Evolutionary conservation across 2,797 vertebrate species (phyloP), one percentile per base, ranked within the genome.

Genomic region (Pterois miles): DNA sequence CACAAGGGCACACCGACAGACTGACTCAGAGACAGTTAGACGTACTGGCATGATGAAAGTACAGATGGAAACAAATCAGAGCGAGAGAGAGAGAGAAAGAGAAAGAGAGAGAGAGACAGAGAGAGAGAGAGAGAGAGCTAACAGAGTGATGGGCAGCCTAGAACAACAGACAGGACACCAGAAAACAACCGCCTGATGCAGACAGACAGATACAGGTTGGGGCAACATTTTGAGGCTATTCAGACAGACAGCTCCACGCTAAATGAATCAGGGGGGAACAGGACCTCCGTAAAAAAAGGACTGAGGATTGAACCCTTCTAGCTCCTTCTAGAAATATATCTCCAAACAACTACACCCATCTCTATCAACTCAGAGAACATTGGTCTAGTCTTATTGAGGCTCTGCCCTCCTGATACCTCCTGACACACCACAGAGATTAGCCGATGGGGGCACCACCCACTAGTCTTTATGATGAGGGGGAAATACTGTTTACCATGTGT

Each of bases 1-100:
- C 75, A 76, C 80, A 87, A 78, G 79, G 84, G 66, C 82, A 64
- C 68, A 54, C 25, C 4, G 16, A 57, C 66, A 76, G 85, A 58
- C 78, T 52, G 71, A 46, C 53, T 6, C 33, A 48, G 2, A 65
- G 18, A 34, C 16, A 40, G 46, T 53, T 13, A 80, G 82, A 83
- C 78, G 18, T 48, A 67, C 57, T 1, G 36, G 40, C 25, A 48
- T 22, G 20, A 38, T n/a, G 13, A 73, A 4, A 63, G n/a, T 23
- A 53, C 50, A 23, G 54, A 58, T 40, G 22, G 33, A n/a, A n/a
- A 69, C 48, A 34, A 65, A 74, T 50, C 46, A 46, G 43, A 43
- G 40, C 10, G 34, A 34, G n/a, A n/a, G n/a, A n/a, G n/a, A 33
- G 31, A 8, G 7, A 34, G 33, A 34, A 2, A 34, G 38, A 13